phyloP scores from a whole-genome alignment of 2,888 invertebrate species.

The Watsonalla cultraria region DNA sequence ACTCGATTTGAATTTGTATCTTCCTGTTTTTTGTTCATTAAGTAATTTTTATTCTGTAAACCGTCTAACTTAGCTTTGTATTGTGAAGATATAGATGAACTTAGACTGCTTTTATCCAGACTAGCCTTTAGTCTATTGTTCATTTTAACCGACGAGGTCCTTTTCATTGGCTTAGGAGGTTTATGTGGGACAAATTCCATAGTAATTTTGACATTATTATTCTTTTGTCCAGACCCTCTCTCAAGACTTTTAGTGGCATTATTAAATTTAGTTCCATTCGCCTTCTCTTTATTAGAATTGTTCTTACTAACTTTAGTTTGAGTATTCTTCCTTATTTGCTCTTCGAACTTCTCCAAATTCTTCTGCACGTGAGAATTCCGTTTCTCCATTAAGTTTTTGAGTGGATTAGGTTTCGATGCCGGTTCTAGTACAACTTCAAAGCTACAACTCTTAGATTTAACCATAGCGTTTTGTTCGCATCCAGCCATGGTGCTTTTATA shows the following conservation, averaged over 20 bases:
- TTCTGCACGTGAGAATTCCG: constrained; percentile 72
- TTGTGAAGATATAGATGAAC: constrained; percentile 70
- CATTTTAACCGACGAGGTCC: constrained; percentile 82
- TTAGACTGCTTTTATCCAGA: constrained; percentile 59
- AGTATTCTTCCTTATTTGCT: constrained; percentile 65
- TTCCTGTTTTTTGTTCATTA: constrained; percentile 51
- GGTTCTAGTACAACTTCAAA: constrained; percentile 75
- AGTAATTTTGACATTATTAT: constrained; percentile 64
- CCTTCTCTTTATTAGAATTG: constrained; percentile 68
- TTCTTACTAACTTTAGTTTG: constrained; percentile 64
- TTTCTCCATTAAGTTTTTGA: constrained; percentile 70
- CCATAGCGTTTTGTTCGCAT: constrained; percentile 62
- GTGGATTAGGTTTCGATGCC: constrained; percentile 67
- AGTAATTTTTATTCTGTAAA: constrained; percentile 66
- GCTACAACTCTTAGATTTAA: constrained; percentile 73
- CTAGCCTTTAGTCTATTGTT: constrained; percentile 72
- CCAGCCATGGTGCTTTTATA: constrained; percentile 66
- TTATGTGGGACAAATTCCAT: constrained; percentile 84
- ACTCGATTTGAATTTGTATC: constrained; percentile 61
- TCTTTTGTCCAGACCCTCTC: constrained; percentile 64
- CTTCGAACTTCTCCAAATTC: constrained; percentile 81
- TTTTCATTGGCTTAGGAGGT: constrained; percentile 84
- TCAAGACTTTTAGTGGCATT: constrained; percentile 70
- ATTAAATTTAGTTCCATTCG: constrained; percentile 57
- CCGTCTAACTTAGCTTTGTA: constrained; percentile 75